These are phyloP conservation scores for Panagrolaimus sp. DNA, from an alignment of 1,140 invertebrate genomes.

Conservation along the genomic window DNA sequence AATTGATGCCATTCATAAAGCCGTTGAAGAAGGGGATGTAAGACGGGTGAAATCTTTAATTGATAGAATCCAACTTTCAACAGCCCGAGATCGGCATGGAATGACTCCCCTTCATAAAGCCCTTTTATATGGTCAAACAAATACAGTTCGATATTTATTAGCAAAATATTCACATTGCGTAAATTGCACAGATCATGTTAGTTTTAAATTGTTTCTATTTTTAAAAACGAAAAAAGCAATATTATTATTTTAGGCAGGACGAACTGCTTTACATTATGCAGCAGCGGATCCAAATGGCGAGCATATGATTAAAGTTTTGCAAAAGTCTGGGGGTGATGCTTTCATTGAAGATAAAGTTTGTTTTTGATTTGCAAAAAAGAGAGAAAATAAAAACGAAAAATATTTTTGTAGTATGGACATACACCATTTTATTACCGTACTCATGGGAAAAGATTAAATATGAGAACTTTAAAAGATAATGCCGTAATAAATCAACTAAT, in stretches of 20 bases:
- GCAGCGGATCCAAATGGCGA: conserved; percentile 58
- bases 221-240: conserved; percentile 27
- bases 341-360: conserved; percentile 58
- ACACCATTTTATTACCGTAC: conserved; percentile 59
- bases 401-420: conserved; percentile 50
- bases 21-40: conserved; percentile 76
- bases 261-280: conserved; percentile 56
- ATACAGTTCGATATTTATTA: conserved; percentile 67
- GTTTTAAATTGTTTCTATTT: conserved; percentile 60
- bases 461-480: conserved; percentile 57
- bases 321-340: conserved; percentile 56
- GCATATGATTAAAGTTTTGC: conserved; percentile 59
- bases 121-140: conserved; percentile 65
- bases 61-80: conserved; percentile 80
- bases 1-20: conserved; percentile 77
- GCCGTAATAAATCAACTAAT: conserved; percentile 59
- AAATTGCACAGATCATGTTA: conserved; percentile 64
- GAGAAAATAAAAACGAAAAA: too few species aligned
- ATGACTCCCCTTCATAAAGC: conserved; percentile 86
- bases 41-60: conserved; percentile 76
- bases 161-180: conserved; percentile 71
- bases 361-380: neutral
- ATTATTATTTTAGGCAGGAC: conserved; percentile 45
- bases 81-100: conserved; percentile 69
- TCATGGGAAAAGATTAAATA: conserved; percentile 57